phyloP scores from a whole-genome alignment of 2,113 vertebrate species.

The Hemicordylus capensis region DNA sequence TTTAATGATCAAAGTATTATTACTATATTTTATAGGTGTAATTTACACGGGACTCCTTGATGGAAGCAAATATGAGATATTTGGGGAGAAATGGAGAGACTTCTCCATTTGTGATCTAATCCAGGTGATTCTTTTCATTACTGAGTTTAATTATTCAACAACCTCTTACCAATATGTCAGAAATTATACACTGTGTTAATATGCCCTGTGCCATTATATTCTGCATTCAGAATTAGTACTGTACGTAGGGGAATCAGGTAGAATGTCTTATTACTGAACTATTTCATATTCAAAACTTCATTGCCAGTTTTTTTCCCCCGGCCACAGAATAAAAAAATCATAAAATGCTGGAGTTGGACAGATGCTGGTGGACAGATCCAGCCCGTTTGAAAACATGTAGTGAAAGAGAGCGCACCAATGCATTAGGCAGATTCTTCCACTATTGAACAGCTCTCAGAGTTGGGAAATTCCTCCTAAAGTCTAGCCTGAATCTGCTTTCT shows the following conservation, averaged over 20 bases:
- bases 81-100: not conserved
- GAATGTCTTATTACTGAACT: not conserved
- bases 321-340: too few species aligned
- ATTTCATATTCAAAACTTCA: not conserved
- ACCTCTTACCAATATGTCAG: not conserved
- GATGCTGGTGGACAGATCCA: too few species aligned
- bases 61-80: slow-evolving; percentile 1
- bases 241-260: not conserved
- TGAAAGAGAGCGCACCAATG: too few species aligned
- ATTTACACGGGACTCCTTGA: slow-evolving; percentile 12
- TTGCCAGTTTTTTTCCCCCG: not conserved
- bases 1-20: too few species aligned
- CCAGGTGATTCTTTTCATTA: slow-evolving; percentile 38
- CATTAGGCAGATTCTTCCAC: too few species aligned
- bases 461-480: too few species aligned
- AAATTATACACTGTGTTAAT: not conserved
- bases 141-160: not conserved
- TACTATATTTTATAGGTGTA: slow-evolving; percentile 42
- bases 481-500: too few species aligned
- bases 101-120: slow-evolving; percentile 33
- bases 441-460: too few species aligned
- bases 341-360: too few species aligned
- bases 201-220: not conserved
- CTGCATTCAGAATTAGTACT: not conserved
- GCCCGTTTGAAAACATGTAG: too few species aligned